Percentiles rank a stretch among this genome's conserved stretches.
phyloP scores from a whole-genome alignment of 2,888 invertebrate genomes.

The Brachypterus glaber region DNA sequence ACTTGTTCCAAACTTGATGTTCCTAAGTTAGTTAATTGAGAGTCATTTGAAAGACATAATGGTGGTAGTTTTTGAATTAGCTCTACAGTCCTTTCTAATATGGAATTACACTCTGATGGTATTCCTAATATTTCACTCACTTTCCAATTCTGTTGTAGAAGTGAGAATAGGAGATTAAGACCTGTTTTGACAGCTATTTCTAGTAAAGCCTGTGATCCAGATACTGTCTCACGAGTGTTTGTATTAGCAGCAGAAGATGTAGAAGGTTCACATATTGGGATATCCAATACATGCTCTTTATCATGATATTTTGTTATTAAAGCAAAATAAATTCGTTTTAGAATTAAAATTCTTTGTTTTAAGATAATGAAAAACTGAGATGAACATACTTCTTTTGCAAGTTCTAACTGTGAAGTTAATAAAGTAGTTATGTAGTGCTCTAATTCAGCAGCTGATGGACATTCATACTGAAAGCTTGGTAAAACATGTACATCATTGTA shows the following conservation, averaged over 20 bases:
- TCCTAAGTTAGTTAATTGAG: conserved; percentile 46
- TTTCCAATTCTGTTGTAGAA: conserved; percentile 52
- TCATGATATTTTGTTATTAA: conserved; percentile 47
- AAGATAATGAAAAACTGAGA: conserved; percentile 49
- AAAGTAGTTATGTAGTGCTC: conserved; percentile 46
- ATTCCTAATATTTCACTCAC: conserved; percentile 36
- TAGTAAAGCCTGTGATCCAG: conserved; percentile 46
- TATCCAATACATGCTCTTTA: conserved; percentile 23
- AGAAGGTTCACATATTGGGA: conserved; percentile 7
- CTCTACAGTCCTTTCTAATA: conserved; percentile 47
- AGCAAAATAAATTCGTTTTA: conserved; percentile 50
- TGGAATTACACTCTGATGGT: conserved; percentile 48
- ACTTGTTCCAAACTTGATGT: conserved; percentile 47
- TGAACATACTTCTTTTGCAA: conserved; percentile 47
- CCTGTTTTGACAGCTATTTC: conserved; percentile 55
- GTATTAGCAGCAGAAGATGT: not conserved
- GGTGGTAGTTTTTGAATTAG: conserved; percentile 49
- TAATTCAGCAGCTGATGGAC: conserved; percentile 41
- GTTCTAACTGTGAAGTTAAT: conserved; percentile 44
- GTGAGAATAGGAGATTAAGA: conserved; percentile 48
- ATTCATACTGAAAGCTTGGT: conserved; percentile 47
- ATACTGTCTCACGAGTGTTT: not conserved
- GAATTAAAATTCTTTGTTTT: conserved; percentile 46
- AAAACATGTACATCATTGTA: conserved; percentile 38
- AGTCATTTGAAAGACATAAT: conserved; percentile 50